Base-by-base conservation (phyloP, 1,140 invertebrate genomes). In the Macrosteles quadrilineatus region DNA sequence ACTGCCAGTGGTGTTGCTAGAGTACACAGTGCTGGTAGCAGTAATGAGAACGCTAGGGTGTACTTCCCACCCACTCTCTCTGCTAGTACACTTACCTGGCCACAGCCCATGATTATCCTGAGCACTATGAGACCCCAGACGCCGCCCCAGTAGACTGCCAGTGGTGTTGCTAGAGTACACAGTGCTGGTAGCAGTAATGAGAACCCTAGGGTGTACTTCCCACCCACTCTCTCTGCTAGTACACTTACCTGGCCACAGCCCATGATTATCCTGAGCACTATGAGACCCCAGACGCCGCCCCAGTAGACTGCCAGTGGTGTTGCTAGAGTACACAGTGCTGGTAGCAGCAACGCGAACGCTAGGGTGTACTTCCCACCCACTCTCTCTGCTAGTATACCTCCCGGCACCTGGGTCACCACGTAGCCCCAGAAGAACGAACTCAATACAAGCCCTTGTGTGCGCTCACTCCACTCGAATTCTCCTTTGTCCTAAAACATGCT, bases 251-350 rank as follows among this genome's bases (percentile, higher is more conserved):
- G 81, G 67, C 88, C 88, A 2, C 90, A 78, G 45, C 89, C 89
- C 82, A 89, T 88, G 2, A 90, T 73, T 0, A 90, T 83, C 43
- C 89, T 82, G 0, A 89, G 78, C 0, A 85, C 82, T 59, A 91
- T 88, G 1, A 91, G 79, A 32, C 72, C 70, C 85, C 87, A 25
- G 81, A 84, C 55, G 9, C 36, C 11, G 3, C 71, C 71, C n/a
- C 62, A 29, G 11, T 68, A 75, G 14, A 89, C 75, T 11, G 76
- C 76, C 25, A 36, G 78, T 30, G 76, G 79, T 72, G 43, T 80
- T 69, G 72, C 78, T 76, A 79, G 77, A 75, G 76, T 78, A 80
- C 83, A 74, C 27, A 85, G 65, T 4, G 83, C 78, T 12, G 83
- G 81, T 0, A 83, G 71, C 64, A 79, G 83, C 1, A 79, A 78